phyloP scores from a whole-genome alignment of 1,140 invertebrate genomes.

The Drosophila burlai region DNA sequence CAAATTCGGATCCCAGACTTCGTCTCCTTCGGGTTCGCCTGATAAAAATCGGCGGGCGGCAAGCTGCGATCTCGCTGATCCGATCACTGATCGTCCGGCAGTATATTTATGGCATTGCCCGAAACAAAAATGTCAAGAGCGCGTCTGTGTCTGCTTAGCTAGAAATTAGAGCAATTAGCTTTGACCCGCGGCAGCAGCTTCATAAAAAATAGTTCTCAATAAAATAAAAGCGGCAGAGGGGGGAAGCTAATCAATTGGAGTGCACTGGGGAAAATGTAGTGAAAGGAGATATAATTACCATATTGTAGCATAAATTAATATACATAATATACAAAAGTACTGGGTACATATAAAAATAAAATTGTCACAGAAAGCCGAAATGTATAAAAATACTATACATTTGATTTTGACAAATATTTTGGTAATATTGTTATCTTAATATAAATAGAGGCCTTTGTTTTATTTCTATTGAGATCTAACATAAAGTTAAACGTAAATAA shows the following conservation, averaged over 20 bases:
- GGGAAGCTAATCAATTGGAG: constrained; percentile 37
- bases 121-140: constrained; percentile 24
- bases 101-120: constrained; percentile 63
- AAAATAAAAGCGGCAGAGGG: constrained; percentile 16
- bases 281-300: no score
- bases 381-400: no score
- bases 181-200: constrained; percentile 33
- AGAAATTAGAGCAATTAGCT: constrained; percentile 81
- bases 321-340: no score
- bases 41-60: constrained; percentile 73
- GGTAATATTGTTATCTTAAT: no score
- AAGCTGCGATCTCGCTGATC: constrained; percentile 64
- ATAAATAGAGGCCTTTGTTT: no score
- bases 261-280: not conserved
- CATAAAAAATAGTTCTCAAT: constrained; percentile 63
- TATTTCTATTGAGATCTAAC: no score
- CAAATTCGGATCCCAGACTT: constrained; percentile 62
- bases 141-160: constrained; percentile 55
- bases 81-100: constrained; percentile 40
- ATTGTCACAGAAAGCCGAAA: no score
- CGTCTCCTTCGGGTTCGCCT: constrained; percentile 10
- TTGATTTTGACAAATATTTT: no score
- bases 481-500: no score
- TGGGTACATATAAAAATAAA: no score
- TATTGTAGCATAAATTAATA: no score